These are phyloP conservation scores for Heloderma charlesbogerti DNA, from an alignment of 2,113 vertebrate genomes.

Conservation along the genomic window DNA sequence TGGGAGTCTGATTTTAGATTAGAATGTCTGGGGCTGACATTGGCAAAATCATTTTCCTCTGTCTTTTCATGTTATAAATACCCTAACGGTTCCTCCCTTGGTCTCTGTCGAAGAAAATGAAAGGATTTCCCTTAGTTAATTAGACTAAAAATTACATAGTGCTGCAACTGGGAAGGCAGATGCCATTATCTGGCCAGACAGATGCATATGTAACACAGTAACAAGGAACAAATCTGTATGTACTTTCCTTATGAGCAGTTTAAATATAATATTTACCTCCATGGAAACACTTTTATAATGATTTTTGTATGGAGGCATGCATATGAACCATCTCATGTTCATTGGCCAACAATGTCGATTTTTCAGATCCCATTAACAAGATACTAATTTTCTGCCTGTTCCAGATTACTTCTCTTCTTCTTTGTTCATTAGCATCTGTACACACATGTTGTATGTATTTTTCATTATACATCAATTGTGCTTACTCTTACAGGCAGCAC, in stretches of 20 bases:
- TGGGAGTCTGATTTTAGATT: background rate
- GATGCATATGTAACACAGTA: background rate
- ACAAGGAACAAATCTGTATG: background rate
- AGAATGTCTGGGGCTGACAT: background rate
- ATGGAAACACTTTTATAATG: background rate
- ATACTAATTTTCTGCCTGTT: background rate
- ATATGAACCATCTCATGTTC: background rate
- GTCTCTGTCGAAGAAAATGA: conserved; percentile 13
- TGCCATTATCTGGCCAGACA: conserved; percentile 8
- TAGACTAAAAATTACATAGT: background rate
- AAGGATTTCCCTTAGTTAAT: conserved; percentile 41
- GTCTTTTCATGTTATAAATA: conserved; percentile 53
- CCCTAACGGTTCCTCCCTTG: conserved; percentile 13
- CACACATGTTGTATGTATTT: background rate
- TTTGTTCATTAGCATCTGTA: background rate
- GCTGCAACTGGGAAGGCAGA: background rate
- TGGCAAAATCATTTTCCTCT: conserved; percentile 10
- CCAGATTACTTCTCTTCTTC: background rate
- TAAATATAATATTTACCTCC: background rate
- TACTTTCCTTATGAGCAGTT: background rate
- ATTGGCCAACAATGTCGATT: background rate
- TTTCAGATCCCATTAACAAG: background rate
- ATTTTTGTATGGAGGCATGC: background rate
- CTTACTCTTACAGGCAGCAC: background rate
- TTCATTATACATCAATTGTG: background rate